Base-by-base conservation (phyloP, 2,888 invertebrate genomes). In the Helobdella robusta region DNA sequence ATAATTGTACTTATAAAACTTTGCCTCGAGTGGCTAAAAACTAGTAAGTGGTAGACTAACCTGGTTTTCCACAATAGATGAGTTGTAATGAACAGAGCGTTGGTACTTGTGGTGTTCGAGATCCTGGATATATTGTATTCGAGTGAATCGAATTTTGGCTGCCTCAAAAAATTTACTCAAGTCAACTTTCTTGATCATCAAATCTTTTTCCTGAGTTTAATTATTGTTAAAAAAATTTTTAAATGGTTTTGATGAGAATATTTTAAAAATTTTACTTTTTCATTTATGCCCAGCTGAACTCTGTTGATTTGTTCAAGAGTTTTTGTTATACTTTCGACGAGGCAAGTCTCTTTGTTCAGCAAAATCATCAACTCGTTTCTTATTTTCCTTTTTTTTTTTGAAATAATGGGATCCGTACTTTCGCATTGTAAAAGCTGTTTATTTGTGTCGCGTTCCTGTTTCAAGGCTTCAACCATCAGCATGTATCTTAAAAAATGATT, bases 381-480 rank as follows among this genome's bases (percentile, higher is more conserved):
- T 15, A 40, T 2, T 15, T 20, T 35, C 15, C 28, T 60, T 6
- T 28, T 30, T 8, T 40, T 60, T 60, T 28, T 60, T 20, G 60
- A 20, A n/a, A 20, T 40, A n/a, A 60, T 23, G 18, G 60, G 46
- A 40, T 60, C 60, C 25, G 25, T 60, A 20, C 23, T 23, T n/a
- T 60, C 60, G 30, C 60, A 60, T 60, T 25, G 11, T 8, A 60
- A 40, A 20, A 35, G 20, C n/a, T 40, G 23, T 44, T 60, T 60
- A 23, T 44, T 28, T 40, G 25, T 40, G 18, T 60, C 44, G 60
- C 46, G 36, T 15, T 60, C 60, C 46, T 60, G 60, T 25, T 60
- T 60, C 30, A 60, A 40, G 5, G 60, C 60, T 44, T 60, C 60
- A 20, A 60, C 46, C 60, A 60, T 60, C 46, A 60, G 40, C 15